Conservation (phyloP, 2,797 vertebrate genomes). For the Sylvia borin region DNA sequence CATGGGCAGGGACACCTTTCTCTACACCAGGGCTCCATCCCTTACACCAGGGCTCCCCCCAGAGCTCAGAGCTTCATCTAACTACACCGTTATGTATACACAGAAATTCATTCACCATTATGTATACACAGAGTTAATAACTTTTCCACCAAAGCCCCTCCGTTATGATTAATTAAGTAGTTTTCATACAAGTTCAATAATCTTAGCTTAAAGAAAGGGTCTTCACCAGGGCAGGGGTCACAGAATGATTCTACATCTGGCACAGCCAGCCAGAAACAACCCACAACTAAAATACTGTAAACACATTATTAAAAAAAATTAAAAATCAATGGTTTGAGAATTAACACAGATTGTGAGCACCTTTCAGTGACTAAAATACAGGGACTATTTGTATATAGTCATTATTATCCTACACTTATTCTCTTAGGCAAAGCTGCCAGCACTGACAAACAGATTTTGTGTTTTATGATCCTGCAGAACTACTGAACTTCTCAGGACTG, state of each 20-base stretch:
- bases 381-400: accelerated
- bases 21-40: neutral
- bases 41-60: neutral
- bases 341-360: neutral
- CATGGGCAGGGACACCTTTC: neutral
- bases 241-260: neutral
- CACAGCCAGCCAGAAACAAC: neutral
- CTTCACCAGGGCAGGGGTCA: neutral
- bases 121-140: neutral
- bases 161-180: neutral
- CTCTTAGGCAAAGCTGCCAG: accelerated
- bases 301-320: accelerated
- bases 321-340: accelerated
- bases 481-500: neutral
- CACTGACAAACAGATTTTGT: neutral
- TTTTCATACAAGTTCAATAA: neutral
- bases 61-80: neutral
- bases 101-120: neutral
- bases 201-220: neutral
- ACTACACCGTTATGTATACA: neutral
- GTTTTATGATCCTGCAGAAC: neutral
- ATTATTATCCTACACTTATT: accelerated
- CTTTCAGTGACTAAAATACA: neutral
- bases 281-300: neutral
- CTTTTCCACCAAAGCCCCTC: neutral